Percentiles rank a stretch among this genome's conserved stretches.
Conservation (phyloP, 2,797 vertebrate species). For the Harpagifer antarcticus region DNA sequence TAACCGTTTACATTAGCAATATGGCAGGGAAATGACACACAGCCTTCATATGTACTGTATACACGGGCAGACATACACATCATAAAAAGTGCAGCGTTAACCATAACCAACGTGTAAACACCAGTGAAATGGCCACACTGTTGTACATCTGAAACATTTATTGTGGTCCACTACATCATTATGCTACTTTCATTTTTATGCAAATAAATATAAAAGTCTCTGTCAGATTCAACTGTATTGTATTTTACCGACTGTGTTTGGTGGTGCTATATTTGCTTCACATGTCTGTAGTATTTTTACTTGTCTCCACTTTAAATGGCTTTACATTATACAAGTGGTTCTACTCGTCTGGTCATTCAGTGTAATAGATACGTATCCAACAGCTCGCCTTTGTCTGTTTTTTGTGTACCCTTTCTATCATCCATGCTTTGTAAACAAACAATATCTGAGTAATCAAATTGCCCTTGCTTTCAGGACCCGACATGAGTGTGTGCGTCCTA, state of each 20-base stretch:
- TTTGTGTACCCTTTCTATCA: not conserved
- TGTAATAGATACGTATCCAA: not conserved
- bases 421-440: not conserved
- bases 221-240: not conserved
- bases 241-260: not conserved
- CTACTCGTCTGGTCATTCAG: not conserved
- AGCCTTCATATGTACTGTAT: not conserved
- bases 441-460: slow-evolving; percentile 17
- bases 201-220: not conserved
- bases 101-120: not conserved
- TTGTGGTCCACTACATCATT: not conserved
- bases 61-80: slow-evolving; percentile 8
- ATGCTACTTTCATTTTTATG: not conserved
- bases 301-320: not conserved
- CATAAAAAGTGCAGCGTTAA: slow-evolving; percentile 15
- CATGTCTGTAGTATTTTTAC: not conserved
- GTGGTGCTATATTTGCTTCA: not conserved
- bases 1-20: slow-evolving; percentile 29
- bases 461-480: not conserved
- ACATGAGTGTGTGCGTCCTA: slow-evolving; percentile 45
- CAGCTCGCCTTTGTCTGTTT: not conserved
- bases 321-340: not conserved
- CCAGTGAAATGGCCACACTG: not conserved
- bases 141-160: not conserved
- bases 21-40: slow-evolving; percentile 28